Base-by-base conservation (phyloP, 1,140 invertebrate genomes). In the Manduca sexta region DNA sequence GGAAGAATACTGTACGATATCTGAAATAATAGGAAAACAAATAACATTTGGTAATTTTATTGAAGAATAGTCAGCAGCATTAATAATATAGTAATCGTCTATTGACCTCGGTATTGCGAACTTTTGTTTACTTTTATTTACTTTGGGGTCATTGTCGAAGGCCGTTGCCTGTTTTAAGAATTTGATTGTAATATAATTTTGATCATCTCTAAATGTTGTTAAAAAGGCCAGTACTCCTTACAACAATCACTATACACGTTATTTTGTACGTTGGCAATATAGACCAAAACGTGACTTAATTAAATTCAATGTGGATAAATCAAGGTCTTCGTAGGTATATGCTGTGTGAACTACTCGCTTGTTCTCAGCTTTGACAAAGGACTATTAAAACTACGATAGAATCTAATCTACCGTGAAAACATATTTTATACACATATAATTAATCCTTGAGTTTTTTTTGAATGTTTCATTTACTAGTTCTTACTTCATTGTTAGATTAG, bases 1-100 rank as follows among this genome's bases (percentile, higher is more conserved):
- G 92, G 89, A 94, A 94, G 64, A 92, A 94, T 31, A 93, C 84
- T n/a, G 89, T 90, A 45, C 90, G 89, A 45, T 80, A 89, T 29
- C 91, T 92, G 50, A n/a, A 69, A 71, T 33, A 30, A 40, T 41
- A 53, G 58, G 48, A 52, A 37, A 49, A 37, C 37, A 35, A 40
- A 30, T 18, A 18, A 40, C 15, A 1, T 40, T 18, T 18, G 8
- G 3, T 10, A 42, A 43, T 6, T 14, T 14, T 39, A 39, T 16
- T 8, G 16, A 15, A 18, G 15, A 16, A 16, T 10, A 49, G 45
- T 45, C 47, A 18, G 15, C 16, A 8, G 1, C 50, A 34, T 17
- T 14, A 42, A 18, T 11, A 35, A 39, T 12, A 42, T 7, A 18
- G 41, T 38, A 13, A 45, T 38, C 31, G 34, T 35, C 21, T n/a